phyloP scores from a whole-genome alignment of 2,888 invertebrate genomes.

The Mythimna albipuncta region DNA sequence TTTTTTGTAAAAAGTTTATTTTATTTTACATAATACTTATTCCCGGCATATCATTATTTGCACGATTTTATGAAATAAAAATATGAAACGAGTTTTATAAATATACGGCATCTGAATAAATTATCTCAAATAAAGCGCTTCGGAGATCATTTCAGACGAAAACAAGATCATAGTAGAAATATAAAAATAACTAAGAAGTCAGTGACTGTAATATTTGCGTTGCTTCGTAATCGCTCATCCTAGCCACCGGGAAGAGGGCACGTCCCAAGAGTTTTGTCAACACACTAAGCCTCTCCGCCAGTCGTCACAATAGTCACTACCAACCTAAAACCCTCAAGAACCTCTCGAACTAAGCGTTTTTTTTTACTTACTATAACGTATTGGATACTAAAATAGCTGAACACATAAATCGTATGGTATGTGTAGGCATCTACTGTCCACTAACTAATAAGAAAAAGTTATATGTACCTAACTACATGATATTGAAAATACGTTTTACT shows the following conservation, averaged over 20 bases:
- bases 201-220: conserved; percentile 58
- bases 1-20: too few species aligned
- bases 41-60: not conserved
- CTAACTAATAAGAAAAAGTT: not conserved
- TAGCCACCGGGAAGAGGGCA: conserved; percentile 65
- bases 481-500: not conserved
- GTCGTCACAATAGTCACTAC: conserved; percentile 66
- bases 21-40: not conserved
- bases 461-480: not conserved
- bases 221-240: conserved; percentile 69
- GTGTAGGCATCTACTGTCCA: too few species aligned
- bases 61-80: not conserved
- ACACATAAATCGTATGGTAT: not conserved
- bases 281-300: conserved; percentile 71
- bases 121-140: not conserved
- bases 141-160: not conserved
- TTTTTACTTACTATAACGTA: conserved; percentile 32
- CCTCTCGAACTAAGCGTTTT: conserved; percentile 53
- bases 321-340: conserved; percentile 43
- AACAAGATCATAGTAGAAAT: conserved; percentile 9
- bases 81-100: not conserved
- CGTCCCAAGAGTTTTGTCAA: conserved; percentile 79
- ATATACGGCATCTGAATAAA: too few species aligned
- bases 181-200: conserved; percentile 51
- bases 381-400: conserved; percentile 5